phyloP scores from a whole-genome alignment of 2,888 invertebrate species.

The Spodoptera littoralis region DNA sequence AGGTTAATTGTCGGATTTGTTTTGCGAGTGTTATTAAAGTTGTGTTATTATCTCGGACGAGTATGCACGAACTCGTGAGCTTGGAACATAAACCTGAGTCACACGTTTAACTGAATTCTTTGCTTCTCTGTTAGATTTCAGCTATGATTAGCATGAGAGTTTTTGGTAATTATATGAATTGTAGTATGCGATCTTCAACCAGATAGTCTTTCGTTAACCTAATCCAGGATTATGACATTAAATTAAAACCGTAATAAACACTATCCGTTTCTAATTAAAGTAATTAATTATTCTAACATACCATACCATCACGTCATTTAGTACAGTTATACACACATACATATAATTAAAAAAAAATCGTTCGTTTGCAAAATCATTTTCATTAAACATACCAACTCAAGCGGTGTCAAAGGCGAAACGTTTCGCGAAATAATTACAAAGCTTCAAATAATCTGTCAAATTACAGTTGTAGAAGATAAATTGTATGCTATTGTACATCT shows the following conservation, averaged over 20 bases:
- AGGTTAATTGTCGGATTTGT: slow-evolving; percentile 55
- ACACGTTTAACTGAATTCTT: slow-evolving; percentile 11
- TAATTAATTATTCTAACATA: not conserved
- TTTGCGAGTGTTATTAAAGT: slow-evolving; percentile 42
- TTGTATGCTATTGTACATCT: slow-evolving; percentile 19
- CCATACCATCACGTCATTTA: not conserved
- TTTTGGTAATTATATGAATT: not conserved
- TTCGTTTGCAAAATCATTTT: slow-evolving; percentile 11
- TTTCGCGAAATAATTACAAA: slow-evolving; percentile 38
- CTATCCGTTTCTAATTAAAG: too few species aligned
- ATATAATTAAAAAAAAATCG: too few species aligned
- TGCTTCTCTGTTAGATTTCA: not conserved
- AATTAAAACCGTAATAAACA: too few species aligned
- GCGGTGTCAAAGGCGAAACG: not conserved
- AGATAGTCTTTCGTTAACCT: too few species aligned
- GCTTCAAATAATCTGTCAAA: slow-evolving; percentile 32
- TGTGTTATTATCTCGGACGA: slow-evolving; percentile 24
- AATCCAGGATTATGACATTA: too few species aligned
- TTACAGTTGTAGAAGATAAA: slow-evolving; percentile 45
- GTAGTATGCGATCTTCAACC: too few species aligned
- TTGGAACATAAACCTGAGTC: not conserved
- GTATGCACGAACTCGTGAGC: slow-evolving; percentile 24
- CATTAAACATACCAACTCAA: slow-evolving; percentile 5
- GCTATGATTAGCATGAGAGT: not conserved
- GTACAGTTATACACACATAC: slow-evolving; percentile 4